Percentiles rank a stretch among this genome's conserved stretches.
These are phyloP conservation scores for Hepsetus odoe DNA, from an alignment of 2,113 vertebrate genomes.

Conservation along the genomic window DNA sequence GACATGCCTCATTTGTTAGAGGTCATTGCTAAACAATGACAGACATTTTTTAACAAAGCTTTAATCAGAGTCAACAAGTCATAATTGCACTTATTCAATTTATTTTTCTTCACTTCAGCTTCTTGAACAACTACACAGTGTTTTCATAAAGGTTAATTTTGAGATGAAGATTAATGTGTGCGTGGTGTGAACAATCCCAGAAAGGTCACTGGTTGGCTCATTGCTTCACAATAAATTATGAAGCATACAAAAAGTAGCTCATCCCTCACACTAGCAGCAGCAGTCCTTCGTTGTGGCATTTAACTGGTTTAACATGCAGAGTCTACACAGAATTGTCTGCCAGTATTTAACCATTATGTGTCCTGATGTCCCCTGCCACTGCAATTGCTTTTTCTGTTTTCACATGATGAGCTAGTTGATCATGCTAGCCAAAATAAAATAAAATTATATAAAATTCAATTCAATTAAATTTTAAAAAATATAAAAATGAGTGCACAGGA, in stretches of 20 bases:
- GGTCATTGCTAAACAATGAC: constrained; percentile 36
- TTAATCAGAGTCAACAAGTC: constrained; percentile 50
- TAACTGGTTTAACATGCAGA: constrained; percentile 18
- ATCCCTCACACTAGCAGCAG: constrained; percentile 43
- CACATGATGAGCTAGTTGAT: not conserved
- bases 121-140: constrained; percentile 44
- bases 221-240: constrained; percentile 50
- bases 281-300: constrained; percentile 21
- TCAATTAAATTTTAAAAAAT: constrained; percentile 27
- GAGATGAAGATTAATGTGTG: constrained; percentile 48
- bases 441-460: constrained; percentile 8
- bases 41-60: constrained; percentile 43
- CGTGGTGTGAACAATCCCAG: constrained; percentile 37
- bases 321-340: constrained; percentile 9
- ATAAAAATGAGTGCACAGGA: constrained; percentile 14
- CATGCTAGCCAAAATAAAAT: too few relatives aligned
- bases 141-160: constrained; percentile 51
- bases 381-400: not conserved
- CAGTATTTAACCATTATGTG: constrained; percentile 11
- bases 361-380: constrained; percentile 29
- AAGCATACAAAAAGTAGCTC: constrained; percentile 24
- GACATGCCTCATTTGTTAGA: constrained; percentile 26
- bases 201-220: constrained; percentile 49
- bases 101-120: constrained; percentile 43
- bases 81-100: constrained; percentile 54